A percentile compares a stretch with the other conserved stretches of the same genome.
Conservation (phyloP, 2,797 vertebrate genomes). For the Huso huso region DNA sequence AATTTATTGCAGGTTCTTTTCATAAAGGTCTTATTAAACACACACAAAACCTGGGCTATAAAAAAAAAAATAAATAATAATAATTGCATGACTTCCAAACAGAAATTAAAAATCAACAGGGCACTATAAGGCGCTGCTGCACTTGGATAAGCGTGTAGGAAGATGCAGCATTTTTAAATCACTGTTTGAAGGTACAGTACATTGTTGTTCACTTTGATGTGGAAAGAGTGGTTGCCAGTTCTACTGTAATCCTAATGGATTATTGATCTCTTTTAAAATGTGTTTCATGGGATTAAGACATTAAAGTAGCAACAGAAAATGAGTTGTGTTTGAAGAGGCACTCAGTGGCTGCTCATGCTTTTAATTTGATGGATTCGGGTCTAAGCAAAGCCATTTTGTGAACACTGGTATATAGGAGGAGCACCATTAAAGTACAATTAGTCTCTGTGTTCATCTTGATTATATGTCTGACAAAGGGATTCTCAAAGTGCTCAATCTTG, state of each 20-base stretch:
- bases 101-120: too few species aligned
- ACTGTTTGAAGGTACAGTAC: constrained; percentile 18
- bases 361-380: constrained; percentile 19
- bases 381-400: constrained; percentile 22
- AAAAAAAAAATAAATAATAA: background rate
- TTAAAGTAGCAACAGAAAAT: constrained; percentile 31
- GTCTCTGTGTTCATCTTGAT: constrained; percentile 31
- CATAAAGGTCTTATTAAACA: too few species aligned
- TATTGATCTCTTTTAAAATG: constrained; percentile 38
- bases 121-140: too few species aligned
- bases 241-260: constrained; percentile 43
- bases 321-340: constrained; percentile 10
- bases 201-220: constrained; percentile 42
- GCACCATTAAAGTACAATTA: constrained; percentile 48
- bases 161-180: background rate
- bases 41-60: too few species aligned
- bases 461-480: constrained; percentile 36
- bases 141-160: background rate
- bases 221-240: constrained; percentile 13
- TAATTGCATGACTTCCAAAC: too few species aligned
- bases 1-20: too few species aligned
- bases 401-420: constrained; percentile 29
- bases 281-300: constrained; percentile 37
- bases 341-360: background rate
- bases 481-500: constrained; percentile 56